Base-by-base conservation (phyloP, 1,140 invertebrate genomes). In the Pogonomyrmex californicus region DNA sequence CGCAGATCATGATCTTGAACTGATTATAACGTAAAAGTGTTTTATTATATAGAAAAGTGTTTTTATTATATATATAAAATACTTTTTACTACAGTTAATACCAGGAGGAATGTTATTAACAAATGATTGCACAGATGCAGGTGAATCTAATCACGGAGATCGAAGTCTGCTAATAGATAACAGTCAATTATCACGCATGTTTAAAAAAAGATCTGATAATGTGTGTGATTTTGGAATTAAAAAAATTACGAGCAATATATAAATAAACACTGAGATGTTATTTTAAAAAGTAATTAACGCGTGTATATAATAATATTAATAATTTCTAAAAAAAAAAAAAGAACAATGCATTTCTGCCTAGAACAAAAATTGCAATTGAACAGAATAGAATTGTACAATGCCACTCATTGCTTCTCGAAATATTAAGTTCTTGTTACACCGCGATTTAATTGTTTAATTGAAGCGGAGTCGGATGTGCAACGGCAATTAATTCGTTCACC, bases 391-490 rank as follows among this genome's bases (percentile, higher is more conserved):
- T 23, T 33, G 23, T 14, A 2, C 30, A 47, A 44, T 62, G 0
- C 5, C 17, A 47, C 2, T 62, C 10, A 47, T 77, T 60, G 2
- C 4, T 12, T 49, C 0, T 5, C 12, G 9, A 81, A 51, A 70
- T 5, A 65, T 12, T 63, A 14, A 68, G 17, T 70, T 41, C 9
- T 30, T 66, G 7, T 68, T 70, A 14, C 3, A n/a, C 3, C n/a
- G 4, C 10, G 12, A 70, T 56, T 81, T 70, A 0, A 56, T 56
- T n/a, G 36, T 68, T 4, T 54, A 68, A 54, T 68, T 81, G 38
- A 36, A 68, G 12, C 14, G 33, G 14, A 23, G 5, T 10, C 23
- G 5, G 14, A 41, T 6, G 10, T 9, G 7, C 38, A 70, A 81
- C 38, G n/a, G 1, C 9, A 33, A 70, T 54, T 71, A 70, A 33